Evolutionary conservation across 2,113 vertebrate species (phyloP), one percentile per base, ranked within the genome.

Genomic region (Poicephalus gulielmi): DNA sequence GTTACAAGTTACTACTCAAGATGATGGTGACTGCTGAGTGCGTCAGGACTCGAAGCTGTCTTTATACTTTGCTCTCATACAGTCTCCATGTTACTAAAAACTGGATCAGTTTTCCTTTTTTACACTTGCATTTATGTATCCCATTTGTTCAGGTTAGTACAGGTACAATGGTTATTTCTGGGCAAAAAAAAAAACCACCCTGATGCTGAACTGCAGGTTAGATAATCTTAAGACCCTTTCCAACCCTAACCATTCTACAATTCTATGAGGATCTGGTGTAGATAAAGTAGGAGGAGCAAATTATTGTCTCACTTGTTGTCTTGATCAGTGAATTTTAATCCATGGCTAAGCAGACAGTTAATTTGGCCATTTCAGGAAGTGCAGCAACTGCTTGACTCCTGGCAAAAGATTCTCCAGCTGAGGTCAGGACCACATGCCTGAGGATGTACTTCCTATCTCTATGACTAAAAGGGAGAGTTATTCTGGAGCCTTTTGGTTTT

Each of bases 291-390:
- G 47, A 89, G 27, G 10, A 91, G 35, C 43, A 86, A 88, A 81
- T 92, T 62, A 84, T 85, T 92, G 62, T 83, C 87, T 91, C 75
- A 13, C 75, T 90, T 85, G 41, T 77, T 79, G 52, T 73, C 66
- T 97, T 95, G 93, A 94, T 92, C 83, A 59, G 74, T 35, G 35
- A 86, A 91, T 88, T 94, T 79, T 92, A 82, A 94, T 78, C 86
- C 62, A 41, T 37, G 83, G 68, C 86, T 83, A 81, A 94, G 88
- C 86, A 93, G 92, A 88, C 59, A 92, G 74, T 60, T 95, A 81
- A 92, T 91, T 71, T 92, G 83, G 62, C 50, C 92, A 67, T 84
- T 95, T 69, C 81, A 41, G 44, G 73, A 74, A 71, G 50, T 53
- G 60, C 71, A 70, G 69, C 0, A 2, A 82, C 81, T 87, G 55